Evolutionary conservation across 2,888 invertebrate species (phyloP).

Genomic region (Scaptomyza cyrtandrae): DNA sequence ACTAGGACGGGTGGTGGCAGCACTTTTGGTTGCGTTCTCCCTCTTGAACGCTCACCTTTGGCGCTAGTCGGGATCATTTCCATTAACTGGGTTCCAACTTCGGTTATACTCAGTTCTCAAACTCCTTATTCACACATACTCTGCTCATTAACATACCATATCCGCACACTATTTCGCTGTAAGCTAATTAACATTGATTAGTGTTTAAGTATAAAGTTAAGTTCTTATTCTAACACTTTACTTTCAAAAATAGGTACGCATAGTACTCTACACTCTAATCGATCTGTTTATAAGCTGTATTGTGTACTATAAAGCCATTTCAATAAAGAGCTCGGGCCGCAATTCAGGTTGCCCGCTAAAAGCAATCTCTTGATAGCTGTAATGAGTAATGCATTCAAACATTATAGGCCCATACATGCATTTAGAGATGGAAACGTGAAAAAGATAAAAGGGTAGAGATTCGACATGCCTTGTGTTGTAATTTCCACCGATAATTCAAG

Average conservation of each 20-base stretch:
- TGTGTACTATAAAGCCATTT: slow-evolving; percentile 41
- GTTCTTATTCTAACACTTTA: slow-evolving; percentile 12
- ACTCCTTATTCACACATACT: slow-evolving; percentile 7
- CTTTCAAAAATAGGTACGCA: slow-evolving; percentile 13
- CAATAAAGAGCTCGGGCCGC: slow-evolving; percentile 44
- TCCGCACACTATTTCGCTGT: slow-evolving; percentile 34
- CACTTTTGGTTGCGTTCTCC: slow-evolving; percentile 47
- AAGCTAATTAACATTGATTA: slow-evolving; percentile 67
- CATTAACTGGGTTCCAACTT: neutral
- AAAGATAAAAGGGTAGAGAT: neutral
- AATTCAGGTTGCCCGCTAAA: slow-evolving; percentile 15
- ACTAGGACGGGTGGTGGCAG: slow-evolving; percentile 80
- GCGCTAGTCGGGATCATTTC: slow-evolving; percentile 51
- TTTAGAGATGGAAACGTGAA: slow-evolving; percentile 31
- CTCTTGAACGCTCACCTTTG: slow-evolving; percentile 38
- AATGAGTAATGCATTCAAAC: slow-evolving; percentile 50
- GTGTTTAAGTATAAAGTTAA: slow-evolving; percentile 49
- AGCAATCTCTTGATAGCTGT: slow-evolving; percentile 25
- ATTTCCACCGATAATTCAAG: neutral
- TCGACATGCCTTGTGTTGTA: neutral
- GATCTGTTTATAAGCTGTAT: slow-evolving; percentile 17
- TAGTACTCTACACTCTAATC: slow-evolving; percentile 29
- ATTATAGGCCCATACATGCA: neutral
- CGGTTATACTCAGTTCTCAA: slow-evolving; percentile 17
- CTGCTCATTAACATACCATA: slow-evolving; percentile 30